Conservation (phyloP, 2,113 vertebrate species). For the Tringa solitaria region DNA sequence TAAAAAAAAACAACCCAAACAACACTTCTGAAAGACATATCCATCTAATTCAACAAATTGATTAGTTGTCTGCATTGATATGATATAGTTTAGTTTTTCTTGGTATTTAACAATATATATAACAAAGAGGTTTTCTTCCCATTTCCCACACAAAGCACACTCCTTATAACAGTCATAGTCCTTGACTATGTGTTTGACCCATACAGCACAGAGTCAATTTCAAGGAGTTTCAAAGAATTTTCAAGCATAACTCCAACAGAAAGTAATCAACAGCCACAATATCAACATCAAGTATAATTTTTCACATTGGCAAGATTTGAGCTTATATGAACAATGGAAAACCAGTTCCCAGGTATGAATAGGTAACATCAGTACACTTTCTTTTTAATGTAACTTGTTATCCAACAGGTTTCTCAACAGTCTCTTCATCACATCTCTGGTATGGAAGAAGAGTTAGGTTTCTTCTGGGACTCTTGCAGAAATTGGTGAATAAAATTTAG, state of each 20-base stretch:
- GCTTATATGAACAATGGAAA: background rate
- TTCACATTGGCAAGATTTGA: background rate
- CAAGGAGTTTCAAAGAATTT: background rate
- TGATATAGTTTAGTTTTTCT: background rate
- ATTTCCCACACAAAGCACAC: background rate
- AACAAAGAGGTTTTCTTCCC: background rate
- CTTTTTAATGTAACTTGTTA: background rate
- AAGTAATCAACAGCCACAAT: background rate
- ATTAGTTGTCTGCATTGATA: background rate
- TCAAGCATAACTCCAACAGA: background rate
- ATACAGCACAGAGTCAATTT: background rate
- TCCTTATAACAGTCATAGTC: background rate
- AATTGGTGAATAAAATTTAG: background rate
- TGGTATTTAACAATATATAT: background rate
- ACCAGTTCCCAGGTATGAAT: background rate
- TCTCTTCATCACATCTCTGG: background rate
- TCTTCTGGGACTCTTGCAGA: background rate
- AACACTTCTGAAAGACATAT: background rate
- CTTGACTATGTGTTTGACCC: background rate
- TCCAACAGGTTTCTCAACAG: background rate
- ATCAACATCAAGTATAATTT: background rate
- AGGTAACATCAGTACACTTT: background rate
- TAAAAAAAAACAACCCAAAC: background rate
- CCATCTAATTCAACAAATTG: background rate
- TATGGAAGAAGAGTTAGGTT: background rate